These are phyloP conservation scores for Antechinus stuartii DNA, from an alignment of 2,113 vertebrate species.

Conservation along the genomic window DNA sequence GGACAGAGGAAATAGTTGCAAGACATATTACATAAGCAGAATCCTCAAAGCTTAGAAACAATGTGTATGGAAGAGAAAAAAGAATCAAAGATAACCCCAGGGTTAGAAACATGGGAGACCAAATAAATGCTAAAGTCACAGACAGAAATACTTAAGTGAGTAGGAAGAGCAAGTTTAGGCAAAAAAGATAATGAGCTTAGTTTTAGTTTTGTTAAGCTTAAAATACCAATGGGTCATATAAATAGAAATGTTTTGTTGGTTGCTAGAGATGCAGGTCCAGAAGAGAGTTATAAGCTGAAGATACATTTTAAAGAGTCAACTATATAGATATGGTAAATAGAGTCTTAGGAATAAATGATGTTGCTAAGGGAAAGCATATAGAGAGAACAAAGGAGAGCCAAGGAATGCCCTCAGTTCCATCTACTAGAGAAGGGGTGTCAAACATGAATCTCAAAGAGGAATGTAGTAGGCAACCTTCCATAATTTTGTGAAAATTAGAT, in stretches of 20 bases:
- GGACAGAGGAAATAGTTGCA: not conserved
- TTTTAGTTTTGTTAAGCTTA: not conserved
- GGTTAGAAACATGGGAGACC: not conserved
- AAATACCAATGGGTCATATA: not conserved
- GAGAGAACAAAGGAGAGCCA: not conserved
- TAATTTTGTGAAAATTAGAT: not conserved
- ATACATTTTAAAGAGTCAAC: not conserved
- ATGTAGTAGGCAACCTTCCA: not conserved
- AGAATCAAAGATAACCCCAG: not conserved
- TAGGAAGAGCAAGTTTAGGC: not conserved
- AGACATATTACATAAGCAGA: not conserved
- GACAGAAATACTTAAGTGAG: not conserved
- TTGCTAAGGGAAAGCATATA: not conserved
- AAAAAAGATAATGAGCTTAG: not conserved
- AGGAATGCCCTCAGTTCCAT: not conserved
- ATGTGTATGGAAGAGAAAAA: not conserved
- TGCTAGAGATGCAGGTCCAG: not conserved
- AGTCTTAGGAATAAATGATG: not conserved
- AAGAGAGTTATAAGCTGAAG: not conserved
- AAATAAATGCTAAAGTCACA: not conserved
- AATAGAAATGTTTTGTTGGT: not conserved
- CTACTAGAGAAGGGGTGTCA: not conserved
- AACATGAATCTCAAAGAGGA: not conserved
- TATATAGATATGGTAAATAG: not conserved
- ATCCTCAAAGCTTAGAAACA: not conserved